phyloP scores from a whole-genome alignment of 2,113 vertebrate species.

The Vimba vimba region DNA sequence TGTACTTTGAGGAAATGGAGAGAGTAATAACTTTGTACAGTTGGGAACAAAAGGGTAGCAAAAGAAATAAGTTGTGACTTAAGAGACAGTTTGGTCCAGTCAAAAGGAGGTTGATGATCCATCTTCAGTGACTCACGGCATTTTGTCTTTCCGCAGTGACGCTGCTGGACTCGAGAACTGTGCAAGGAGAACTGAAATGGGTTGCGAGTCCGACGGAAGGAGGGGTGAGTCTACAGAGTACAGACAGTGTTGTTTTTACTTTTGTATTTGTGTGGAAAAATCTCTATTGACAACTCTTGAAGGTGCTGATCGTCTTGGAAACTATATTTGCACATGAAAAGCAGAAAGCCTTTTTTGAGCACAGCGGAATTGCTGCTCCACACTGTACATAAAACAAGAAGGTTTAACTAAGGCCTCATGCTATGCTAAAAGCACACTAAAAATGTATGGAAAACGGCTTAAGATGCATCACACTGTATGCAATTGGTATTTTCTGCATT shows the following conservation, averaged over 20 bases:
- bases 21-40: background rate
- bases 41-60: background rate
- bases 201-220: slow-evolving; percentile 94
- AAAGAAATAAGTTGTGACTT: slow-evolving; percentile 11
- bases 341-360: background rate
- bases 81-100: background rate
- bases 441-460: background rate
- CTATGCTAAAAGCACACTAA: background rate
- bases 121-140: slow-evolving; percentile 20
- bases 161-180: slow-evolving; percentile 95
- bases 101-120: slow-evolving; percentile 20
- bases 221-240: slow-evolving; percentile 86
- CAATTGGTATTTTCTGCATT: slow-evolving; percentile 27
- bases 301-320: background rate
- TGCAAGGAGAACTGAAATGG: slow-evolving; percentile 97
- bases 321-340: background rate
- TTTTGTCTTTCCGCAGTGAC: slow-evolving; percentile 82
- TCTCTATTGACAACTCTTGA: background rate
- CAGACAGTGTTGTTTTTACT: slow-evolving; percentile 8
- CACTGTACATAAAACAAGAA: background rate
- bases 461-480: slow-evolving; percentile 6
- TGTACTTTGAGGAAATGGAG: background rate
- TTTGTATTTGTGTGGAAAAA: slow-evolving; percentile 9
- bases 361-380: background rate
- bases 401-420: background rate